Evolutionary conservation across 2,888 invertebrate species (phyloP), one percentile per base, ranked within the genome.

Genomic region (Coleophora flavipennella): DNA sequence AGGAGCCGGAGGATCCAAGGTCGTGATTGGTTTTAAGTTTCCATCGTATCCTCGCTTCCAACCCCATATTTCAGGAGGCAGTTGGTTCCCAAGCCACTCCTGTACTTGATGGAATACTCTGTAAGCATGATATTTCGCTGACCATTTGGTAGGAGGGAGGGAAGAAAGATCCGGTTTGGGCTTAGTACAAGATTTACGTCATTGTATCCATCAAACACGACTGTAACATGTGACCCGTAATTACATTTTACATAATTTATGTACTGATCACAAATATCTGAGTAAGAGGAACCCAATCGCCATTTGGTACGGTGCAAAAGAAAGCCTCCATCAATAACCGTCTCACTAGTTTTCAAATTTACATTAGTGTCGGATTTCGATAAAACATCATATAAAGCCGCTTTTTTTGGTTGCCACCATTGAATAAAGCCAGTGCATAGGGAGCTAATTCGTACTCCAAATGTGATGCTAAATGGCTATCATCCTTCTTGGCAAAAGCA

Each of bases 1-100:
- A 45, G 45, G 40, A 45, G 45, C 42, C 13, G 38, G 36, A 42
- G 36, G 45, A 32, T 40, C 42, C 13, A 27, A 33, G 38, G 42
- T 45, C 31, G 42, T 42, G 32, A 42, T 42, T 33, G 42, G 41
- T 31, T 38, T 39, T 12, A 42, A 27, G 38, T 40, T 37, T 38
- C 38, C 43, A 41, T 43, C 40, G 26, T 28, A 38, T 38, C 40
- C 40, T 41, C 38, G 40, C 33, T 36, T 43, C 36, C 35, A 39
- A 12, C 39, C 39, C 37, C 41, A 37, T n/a, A 33, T 37, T 33
- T 34, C 37, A 37, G 35, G 38, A 11, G 42, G 35, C 34, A 42
- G 26, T 38, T 39, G 25, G 41, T 44, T 44, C 8, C 40, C 45
- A 8, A 44, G 38, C 37, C 41, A 44, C 39, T 41, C 38, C 32